Evolutionary conservation across 1,140 invertebrate genomes (phyloP), one percentile per base, ranked within the genome.

Genomic region (Triops longicaudatus): DNA sequence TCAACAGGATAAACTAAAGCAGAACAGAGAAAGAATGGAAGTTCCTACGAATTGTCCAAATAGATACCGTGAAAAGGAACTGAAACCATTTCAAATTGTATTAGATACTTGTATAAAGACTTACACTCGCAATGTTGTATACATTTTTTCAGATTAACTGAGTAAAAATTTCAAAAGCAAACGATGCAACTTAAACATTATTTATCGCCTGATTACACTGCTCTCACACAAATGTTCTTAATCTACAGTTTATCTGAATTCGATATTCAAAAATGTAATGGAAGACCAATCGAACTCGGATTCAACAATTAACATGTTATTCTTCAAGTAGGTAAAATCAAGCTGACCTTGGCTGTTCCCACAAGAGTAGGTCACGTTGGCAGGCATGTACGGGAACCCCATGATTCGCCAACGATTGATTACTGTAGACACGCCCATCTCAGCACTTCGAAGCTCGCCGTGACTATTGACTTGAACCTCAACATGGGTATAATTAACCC

Each of bases 351-450:
- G 14, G 22, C 17, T 63, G 10, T 63, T 17, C 22, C 22, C 17
- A 14, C 3, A 63, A 63, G 1, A 63, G 14, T 63, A 63, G 17
- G 50, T 63, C 17, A 77, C n/a, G 27, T 77, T 28, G 12, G 17
- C 4, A 27, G 31, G 12, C 43, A 73, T 73, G 26, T 26, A 43
- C 10, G 42, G 72, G 17, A 77, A n/a, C 12, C 76, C 76, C 27
- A 77, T 43, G 37, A 77, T 73, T 10, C 76, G 76, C 22, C 73
- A 27, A 26, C 11, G 22, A 12, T 31, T n/a, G 17, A 77, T 42
- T 12, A 27, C 22, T 9, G 76, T 77, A 22, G 76, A 73, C 14
- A 77, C 73, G 1, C 41, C 76, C 50, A 4, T 22, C 2, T 73
- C 37, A 22, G 22, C 17, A 11, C 72, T 37, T 42, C 4, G 12